Evolutionary conservation across 2,888 invertebrate species (phyloP).

Genomic region (Saturnia pavonia): DNA sequence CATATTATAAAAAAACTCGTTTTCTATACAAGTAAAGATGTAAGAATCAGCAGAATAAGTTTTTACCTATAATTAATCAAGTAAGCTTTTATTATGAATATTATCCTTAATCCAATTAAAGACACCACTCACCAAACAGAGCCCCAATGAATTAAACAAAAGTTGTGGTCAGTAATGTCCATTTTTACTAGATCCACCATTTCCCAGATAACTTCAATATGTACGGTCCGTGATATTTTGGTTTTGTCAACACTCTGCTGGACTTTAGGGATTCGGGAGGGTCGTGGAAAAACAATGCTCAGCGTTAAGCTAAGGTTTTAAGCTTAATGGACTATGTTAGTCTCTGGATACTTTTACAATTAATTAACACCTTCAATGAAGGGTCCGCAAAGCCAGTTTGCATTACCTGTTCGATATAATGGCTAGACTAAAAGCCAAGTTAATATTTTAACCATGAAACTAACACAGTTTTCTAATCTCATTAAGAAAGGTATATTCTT

Average conservation of each 20-base stretch:
- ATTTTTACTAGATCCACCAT: constrained; percentile 35
- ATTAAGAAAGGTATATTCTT: neutral
- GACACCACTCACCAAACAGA: constrained; percentile 65
- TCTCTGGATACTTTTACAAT: constrained; percentile 65
- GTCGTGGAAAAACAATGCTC: constrained; percentile 67
- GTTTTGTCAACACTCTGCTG: constrained; percentile 50
- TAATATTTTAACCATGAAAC: neutral
- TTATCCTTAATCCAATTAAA: constrained; percentile 77
- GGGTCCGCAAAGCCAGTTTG: constrained; percentile 39
- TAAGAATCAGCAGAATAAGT: neutral
- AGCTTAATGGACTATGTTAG: constrained; percentile 72
- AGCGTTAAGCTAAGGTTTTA: constrained; percentile 58
- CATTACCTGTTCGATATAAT: constrained; percentile 47
- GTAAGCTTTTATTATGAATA: constrained; percentile 58
- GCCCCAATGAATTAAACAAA: constrained; percentile 73
- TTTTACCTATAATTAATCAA: constrained; percentile 53
- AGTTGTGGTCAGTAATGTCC: constrained; percentile 50
- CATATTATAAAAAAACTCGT: no score
- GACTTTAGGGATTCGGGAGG: constrained; percentile 70
- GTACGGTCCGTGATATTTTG: constrained; percentile 37
- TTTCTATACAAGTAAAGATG: no score
- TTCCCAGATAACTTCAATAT: constrained; percentile 28
- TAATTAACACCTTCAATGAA: constrained; percentile 68
- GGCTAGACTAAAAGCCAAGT: constrained; percentile 48
- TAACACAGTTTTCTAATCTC: neutral